phyloP scores from a whole-genome alignment of 1,140 invertebrate genomes.

The Brachionus asplanchnoidis region DNA sequence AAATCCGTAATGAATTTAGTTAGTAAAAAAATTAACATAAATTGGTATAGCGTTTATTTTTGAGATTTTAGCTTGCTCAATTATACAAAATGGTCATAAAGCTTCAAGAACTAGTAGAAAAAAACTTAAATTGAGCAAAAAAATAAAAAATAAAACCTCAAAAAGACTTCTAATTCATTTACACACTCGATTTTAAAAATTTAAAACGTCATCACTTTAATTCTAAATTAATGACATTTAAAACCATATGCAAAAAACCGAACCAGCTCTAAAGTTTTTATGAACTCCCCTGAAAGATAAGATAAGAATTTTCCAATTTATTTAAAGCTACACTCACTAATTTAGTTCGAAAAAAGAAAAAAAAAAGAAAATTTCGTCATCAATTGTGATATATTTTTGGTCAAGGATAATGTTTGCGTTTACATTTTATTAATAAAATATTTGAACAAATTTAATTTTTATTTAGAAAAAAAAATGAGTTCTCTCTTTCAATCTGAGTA shows the following conservation, averaged over 20 bases:
- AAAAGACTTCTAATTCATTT: background rate
- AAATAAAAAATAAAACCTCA: background rate
- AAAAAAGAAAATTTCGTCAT: background rate
- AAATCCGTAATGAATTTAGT: background rate
- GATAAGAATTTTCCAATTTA: background rate
- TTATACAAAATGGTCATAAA: background rate
- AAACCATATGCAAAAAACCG: background rate
- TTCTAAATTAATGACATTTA: background rate
- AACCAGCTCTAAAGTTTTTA: background rate
- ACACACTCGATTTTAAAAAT: background rate
- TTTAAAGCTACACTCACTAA: background rate
- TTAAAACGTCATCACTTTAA: background rate
- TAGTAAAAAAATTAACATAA: background rate
- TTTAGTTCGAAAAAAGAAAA: background rate
- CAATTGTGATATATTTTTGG: slow-evolving; percentile 13
- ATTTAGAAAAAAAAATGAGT: background rate
- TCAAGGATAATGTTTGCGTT: slow-evolving; percentile 21
- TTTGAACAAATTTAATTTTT: background rate
- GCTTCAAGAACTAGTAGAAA: background rate
- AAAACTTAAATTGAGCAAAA: background rate
- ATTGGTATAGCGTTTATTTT: background rate
- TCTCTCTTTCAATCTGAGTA: slow-evolving; percentile 4
- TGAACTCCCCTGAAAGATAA: slow-evolving; percentile 2
- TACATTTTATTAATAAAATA: background rate
- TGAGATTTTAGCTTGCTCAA: background rate